These are phyloP conservation scores for Peromyscus leucopus DNA, from an alignment of 2,113 vertebrate species.

Conservation along the genomic window DNA sequence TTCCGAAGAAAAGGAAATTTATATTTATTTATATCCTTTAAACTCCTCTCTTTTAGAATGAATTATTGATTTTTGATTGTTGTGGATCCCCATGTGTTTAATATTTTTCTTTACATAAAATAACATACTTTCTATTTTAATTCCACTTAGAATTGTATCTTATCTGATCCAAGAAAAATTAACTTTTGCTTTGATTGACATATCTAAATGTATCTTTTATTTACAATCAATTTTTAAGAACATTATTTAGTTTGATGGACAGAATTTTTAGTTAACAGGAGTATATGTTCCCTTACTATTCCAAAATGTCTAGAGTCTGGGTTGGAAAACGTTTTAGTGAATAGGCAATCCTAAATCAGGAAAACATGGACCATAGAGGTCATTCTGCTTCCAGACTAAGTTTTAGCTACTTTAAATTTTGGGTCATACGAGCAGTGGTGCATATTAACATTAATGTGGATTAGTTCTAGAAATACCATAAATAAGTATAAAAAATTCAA, in stretches of 20 bases:
- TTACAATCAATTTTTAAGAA: background rate
- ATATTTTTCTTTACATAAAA: background rate
- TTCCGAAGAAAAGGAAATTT: background rate
- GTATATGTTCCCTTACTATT: background rate
- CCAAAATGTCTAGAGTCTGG: accelerated
- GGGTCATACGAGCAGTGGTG: background rate
- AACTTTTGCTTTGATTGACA: background rate
- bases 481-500: background rate
- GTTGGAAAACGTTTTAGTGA: background rate
- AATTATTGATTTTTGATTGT: background rate
- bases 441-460: background rate
- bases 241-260: background rate
- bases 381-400: background rate
- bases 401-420: background rate
- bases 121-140: background rate
- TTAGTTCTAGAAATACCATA: background rate
- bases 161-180: background rate
- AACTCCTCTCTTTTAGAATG: background rate
- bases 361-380: background rate
- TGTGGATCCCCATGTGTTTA: background rate
- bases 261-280: background rate
- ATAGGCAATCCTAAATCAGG: background rate
- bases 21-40: background rate
- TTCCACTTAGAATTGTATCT: background rate
- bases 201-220: background rate